Evolutionary conservation across 2,888 invertebrate genomes (phyloP), one percentile per base, ranked within the genome.

Genomic region (Drosophila falleni): DNA sequence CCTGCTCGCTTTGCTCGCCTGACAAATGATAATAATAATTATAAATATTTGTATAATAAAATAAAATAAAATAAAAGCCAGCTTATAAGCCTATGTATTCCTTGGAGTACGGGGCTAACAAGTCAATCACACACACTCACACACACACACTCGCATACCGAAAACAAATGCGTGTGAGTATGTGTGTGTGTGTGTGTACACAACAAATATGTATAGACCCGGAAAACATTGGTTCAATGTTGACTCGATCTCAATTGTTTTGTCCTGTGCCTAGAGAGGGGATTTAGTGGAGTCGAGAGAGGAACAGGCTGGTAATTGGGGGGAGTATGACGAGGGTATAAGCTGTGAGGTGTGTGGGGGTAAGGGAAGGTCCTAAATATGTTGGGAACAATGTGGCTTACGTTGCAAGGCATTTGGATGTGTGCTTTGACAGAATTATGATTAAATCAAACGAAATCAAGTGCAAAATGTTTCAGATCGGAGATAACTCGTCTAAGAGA

Each of bases 401-500:
- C 31, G 19, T 54, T 62, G 53, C 23, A 42, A 42, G 62, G 44
- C 62, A 54, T 61, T 69, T 42, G 58, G 71, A 62, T 47, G 47
- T 47, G 47, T 69, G 54, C 64, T 47, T 44, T 58, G 64, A 68
- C 71, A 37, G 58, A 79, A 79, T 71, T 81, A 69, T 79, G 76
- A 79, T 79, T 81, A 75, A 79, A 81, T 79, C 80, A 79, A 74
- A 71, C 71, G 56, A 58, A 58, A 79, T 19, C 41, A 33, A 33
- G 42, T 10, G 13, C 31, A 23, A 11, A 55, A 15, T n/a, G 33
- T 15, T 11, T 3, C 37, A 53, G 4, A 5, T 10, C 15, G n/a
- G 3, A 15, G n/a, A 23, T 4, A 3, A 8, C n/a, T 55, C 44
- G 33, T 13, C 55, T 11, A 4, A 3, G 6, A 26, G 23, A 56